Evolutionary conservation across 1,140 invertebrate species (phyloP), one percentile per base, ranked within the genome.

Genomic region (Coptotermes formosanus): DNA sequence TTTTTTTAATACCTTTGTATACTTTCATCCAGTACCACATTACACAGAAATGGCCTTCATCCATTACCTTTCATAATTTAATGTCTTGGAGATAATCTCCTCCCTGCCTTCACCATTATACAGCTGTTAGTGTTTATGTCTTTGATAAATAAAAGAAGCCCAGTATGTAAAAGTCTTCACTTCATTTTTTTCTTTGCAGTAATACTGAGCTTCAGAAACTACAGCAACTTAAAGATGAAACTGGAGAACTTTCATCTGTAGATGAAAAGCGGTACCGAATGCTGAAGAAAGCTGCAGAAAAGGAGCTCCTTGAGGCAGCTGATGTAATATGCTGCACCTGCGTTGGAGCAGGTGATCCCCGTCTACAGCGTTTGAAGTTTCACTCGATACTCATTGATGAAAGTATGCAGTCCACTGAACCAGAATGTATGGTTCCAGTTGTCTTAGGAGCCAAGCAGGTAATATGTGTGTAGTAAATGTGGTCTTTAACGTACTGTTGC

Each of bases 251-350:
- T 81, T 98, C 97, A 8, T 96, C 95, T 0, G 94, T 95, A 0
- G 99, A 99, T 91, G 98, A 99, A 90, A 97, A 99, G 88, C 93
- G 98, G 11, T 99, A 99, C 89, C 93, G 98, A 25, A 95, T 96
- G 52, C 90, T 99, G 87, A 99, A 99, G 88, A 97, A 97, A 88
- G 95, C 96, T 16, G 95, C 97, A 38, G 99, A 99, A 90, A 95
- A 97, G 87, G 96, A 99, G 88, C 91, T 99, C 3, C 91, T 99
- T 3, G 96, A 98, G 89, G 97, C 97, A 25, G 99, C 99, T 30
- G 99, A 99, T 91, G 99, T 99, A 0, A 98, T 99, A 84, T 99
- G 99, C 89, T 99, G 98, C 89, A 99, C 99, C 0, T 99, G 99
- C 91, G 98, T 99, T 0, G 98, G 98, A 64, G 98, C 99, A 23